Evolutionary conservation across 2,797 vertebrate genomes (phyloP).

Genomic region (Natrix natrix): DNA sequence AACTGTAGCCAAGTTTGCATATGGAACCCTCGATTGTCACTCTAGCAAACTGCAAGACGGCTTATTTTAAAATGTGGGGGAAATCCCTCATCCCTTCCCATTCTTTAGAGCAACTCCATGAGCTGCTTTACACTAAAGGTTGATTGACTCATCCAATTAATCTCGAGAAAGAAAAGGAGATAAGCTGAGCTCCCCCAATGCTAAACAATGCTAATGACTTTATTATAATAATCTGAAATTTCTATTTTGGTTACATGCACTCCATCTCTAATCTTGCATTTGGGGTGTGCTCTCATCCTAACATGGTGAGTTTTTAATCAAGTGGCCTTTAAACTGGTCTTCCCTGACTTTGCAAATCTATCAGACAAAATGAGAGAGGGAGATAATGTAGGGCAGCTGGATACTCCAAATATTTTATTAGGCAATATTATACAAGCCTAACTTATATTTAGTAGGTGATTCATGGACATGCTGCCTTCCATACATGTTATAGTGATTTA

Average conservation of each 20-base stretch:
- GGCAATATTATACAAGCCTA: conserved; percentile 21
- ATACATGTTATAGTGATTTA: conserved; percentile 18
- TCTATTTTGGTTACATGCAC: background rate
- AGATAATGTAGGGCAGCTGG: background rate
- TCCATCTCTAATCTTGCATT: background rate
- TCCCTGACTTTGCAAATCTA: conserved; percentile 7
- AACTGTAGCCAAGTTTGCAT: background rate
- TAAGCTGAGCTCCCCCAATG: background rate
- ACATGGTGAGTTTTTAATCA: background rate
- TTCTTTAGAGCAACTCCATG: background rate
- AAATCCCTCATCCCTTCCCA: background rate
- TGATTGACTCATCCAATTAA: background rate
- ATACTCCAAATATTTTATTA: conserved; percentile 22
- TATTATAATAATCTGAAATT: background rate
- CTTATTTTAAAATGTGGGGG: background rate
- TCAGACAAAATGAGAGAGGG: background rate
- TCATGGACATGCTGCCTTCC: conserved; percentile 10
- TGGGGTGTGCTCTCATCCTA: conserved; percentile 11
- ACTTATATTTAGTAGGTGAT: background rate
- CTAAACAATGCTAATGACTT: background rate
- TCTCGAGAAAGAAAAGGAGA: background rate
- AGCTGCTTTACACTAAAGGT: background rate
- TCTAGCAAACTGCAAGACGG: background rate
- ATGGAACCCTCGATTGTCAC: too few species aligned
- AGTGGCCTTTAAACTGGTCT: background rate